Conservation (phyloP, 1,140 invertebrate genomes). For the Pollicipes pollicipes region DNA sequence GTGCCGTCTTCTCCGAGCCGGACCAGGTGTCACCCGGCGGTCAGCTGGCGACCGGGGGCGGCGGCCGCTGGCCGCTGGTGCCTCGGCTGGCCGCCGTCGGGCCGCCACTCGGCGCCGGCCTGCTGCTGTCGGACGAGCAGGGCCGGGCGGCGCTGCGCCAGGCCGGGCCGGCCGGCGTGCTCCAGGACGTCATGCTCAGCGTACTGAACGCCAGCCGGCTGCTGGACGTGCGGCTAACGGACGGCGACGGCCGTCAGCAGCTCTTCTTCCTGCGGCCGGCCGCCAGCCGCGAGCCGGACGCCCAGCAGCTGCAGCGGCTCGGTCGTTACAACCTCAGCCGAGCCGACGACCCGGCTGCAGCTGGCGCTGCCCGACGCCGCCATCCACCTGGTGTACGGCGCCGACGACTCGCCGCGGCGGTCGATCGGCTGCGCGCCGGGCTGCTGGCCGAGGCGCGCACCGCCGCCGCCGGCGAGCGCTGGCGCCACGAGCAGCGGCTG, state of each 20-base stretch:
- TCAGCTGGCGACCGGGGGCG: conserved; percentile 38
- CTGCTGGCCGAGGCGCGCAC: conserved; percentile 80
- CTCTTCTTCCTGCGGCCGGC: conserved; percentile 28
- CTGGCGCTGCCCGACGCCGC: conserved; percentile 71
- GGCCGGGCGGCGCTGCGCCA: conserved; percentile 43
- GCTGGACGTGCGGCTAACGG: conserved; percentile 76
- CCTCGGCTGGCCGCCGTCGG: conserved; percentile 53
- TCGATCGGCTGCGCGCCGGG: conserved; percentile 59
- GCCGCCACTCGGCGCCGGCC: conserved; percentile 73
- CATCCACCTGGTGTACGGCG: conserved; percentile 79
- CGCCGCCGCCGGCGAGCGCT: conserved; percentile 61
- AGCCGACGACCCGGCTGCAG: conserved; percentile 49
- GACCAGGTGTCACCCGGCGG: conserved; percentile 12
- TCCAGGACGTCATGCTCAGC: conserved; percentile 77
- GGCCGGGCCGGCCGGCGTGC: conserved; percentile 57
- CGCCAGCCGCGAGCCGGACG: background rate
- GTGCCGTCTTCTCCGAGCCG: conserved; percentile 15
- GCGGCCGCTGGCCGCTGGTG: conserved; percentile 42
- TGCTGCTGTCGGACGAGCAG: conserved; percentile 61
- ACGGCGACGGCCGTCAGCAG: conserved; percentile 52
- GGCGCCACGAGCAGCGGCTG: conserved; percentile 77
- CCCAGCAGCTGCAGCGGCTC: conserved; percentile 56
- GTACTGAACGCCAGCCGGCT: conserved; percentile 86
- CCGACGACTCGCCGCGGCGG: conserved; percentile 65
- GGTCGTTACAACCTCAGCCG: conserved; percentile 80